phyloP scores from a whole-genome alignment of 1,140 invertebrate species.

The Sminthurinus signatus region DNA sequence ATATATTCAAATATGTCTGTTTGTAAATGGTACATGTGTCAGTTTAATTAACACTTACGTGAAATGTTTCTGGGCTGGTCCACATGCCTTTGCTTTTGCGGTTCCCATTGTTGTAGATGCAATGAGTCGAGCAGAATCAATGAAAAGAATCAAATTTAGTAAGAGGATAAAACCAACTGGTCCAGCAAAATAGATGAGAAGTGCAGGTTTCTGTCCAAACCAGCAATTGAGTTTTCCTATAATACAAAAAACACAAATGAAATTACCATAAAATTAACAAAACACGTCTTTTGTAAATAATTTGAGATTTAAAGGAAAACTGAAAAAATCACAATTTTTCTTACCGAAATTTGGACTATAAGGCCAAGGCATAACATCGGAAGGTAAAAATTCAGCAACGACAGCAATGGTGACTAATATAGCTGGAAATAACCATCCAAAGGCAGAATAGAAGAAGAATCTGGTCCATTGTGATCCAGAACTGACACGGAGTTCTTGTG shows the following conservation, averaged over 20 bases:
- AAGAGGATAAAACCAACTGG: constrained; percentile 50
- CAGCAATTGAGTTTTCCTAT: constrained; percentile 51
- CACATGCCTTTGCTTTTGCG: constrained; percentile 44
- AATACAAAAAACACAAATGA: too few species aligned
- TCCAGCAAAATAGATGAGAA: constrained; percentile 52
- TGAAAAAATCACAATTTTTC: too few species aligned
- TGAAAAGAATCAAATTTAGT: constrained; percentile 52
- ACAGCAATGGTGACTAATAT: constrained; percentile 49
- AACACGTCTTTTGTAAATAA: too few species aligned
- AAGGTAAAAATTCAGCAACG: constrained; percentile 48
- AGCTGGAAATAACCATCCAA: constrained; percentile 52
- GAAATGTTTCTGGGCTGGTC: constrained; percentile 43
- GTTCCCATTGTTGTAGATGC: constrained; percentile 47
- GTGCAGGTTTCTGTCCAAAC: constrained; percentile 50
- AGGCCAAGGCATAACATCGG: constrained; percentile 43
- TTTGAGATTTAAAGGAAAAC: too few species aligned
- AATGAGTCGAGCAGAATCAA: constrained; percentile 51
- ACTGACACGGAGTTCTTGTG: constrained; percentile 48
- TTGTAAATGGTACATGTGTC: too few species aligned
- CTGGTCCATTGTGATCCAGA: constrained; percentile 42
- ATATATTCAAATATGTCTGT: too few species aligned
- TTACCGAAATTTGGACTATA: too few species aligned
- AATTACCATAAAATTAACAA: too few species aligned
- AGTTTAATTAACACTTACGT: constrained; percentile 35
- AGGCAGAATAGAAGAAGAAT: constrained; percentile 52